Conservation (phyloP, 2,888 invertebrate species). For the Melipona bicolor region DNA sequence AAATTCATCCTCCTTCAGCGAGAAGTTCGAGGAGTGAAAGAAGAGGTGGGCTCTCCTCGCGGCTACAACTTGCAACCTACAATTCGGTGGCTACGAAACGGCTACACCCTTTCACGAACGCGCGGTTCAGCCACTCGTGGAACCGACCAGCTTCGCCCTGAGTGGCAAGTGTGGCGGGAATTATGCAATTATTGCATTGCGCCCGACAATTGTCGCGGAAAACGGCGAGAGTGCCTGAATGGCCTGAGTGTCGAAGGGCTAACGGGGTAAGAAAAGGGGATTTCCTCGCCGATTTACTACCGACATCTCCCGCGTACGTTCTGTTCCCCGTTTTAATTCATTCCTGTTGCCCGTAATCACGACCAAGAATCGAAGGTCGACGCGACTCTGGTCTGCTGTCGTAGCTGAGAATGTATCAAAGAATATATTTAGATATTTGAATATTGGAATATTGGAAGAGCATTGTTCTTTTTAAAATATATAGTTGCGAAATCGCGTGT, state of each 20-base stretch:
- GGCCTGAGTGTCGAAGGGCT: constrained; percentile 60
- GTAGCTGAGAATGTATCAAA: background rate
- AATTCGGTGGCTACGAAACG: constrained; percentile 46
- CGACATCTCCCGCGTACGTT: constrained; percentile 21
- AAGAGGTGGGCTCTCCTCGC: constrained; percentile 42
- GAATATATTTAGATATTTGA: background rate
- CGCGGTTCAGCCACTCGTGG: constrained; percentile 49
- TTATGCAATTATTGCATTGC: constrained; percentile 83
- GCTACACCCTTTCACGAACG: constrained; percentile 49
- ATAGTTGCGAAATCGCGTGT: background rate
- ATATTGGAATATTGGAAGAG: background rate
- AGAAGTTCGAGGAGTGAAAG: constrained; percentile 14
- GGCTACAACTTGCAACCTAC: constrained; percentile 36
- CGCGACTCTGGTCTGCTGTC: background rate
- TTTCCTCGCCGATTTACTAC: constrained; percentile 65
- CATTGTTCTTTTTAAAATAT: background rate
- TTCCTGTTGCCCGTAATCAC: constrained; percentile 7
- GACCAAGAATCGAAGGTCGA: background rate
- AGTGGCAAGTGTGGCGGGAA: constrained; percentile 77
- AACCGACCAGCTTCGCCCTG: constrained; percentile 43
- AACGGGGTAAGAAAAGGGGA: constrained; percentile 55
- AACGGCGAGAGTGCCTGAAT: constrained; percentile 67
- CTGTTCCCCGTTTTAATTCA: constrained; percentile 44
- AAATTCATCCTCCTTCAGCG: constrained; percentile 20
- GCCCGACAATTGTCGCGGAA: constrained; percentile 79